Percentiles rank a stretch among this genome's conserved stretches.
phyloP scores from a whole-genome alignment of 2,113 vertebrate species.

The Varanus komodoensis region DNA sequence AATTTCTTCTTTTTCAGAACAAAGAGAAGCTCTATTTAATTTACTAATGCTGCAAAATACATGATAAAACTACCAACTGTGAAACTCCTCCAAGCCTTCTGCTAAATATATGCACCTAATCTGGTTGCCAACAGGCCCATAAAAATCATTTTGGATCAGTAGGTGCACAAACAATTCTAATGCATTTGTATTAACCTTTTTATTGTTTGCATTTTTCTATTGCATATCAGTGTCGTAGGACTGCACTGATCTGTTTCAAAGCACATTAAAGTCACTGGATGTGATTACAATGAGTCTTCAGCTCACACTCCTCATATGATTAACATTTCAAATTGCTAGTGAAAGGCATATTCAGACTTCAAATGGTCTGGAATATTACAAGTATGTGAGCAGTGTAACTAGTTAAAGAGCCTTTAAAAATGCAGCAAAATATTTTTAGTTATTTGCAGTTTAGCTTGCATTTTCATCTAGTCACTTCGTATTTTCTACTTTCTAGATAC shows the following conservation, averaged over 20 bases:
- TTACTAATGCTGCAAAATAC: conserved; percentile 38
- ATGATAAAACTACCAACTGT: conserved; percentile 41
- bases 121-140: conserved; percentile 32
- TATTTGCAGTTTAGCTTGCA: conserved; percentile 3
- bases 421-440: not conserved
- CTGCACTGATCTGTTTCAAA: conserved; percentile 21
- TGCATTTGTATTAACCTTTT: conserved; percentile 46
- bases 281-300: conserved; percentile 24
- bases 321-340: conserved; percentile 1
- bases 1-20: conserved; percentile 1
- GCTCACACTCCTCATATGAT: conserved; percentile 17
- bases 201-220: conserved; percentile 38
- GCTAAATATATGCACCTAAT: conserved; percentile 42
- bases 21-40: conserved; percentile 36
- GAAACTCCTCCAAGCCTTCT: conserved; percentile 1
- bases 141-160: conserved; percentile 44
- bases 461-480: not conserved
- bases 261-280: conserved; percentile 36
- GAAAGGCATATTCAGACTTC: conserved; percentile 21
- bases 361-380: conserved; percentile 34
- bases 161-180: conserved; percentile 41
- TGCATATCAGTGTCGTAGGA: conserved; percentile 16
- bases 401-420: conserved; percentile 2
- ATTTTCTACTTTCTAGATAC: not conserved
- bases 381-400: not conserved